Base-by-base conservation (phyloP, 2,113 vertebrate species). In the Plectropomus leopardus region DNA sequence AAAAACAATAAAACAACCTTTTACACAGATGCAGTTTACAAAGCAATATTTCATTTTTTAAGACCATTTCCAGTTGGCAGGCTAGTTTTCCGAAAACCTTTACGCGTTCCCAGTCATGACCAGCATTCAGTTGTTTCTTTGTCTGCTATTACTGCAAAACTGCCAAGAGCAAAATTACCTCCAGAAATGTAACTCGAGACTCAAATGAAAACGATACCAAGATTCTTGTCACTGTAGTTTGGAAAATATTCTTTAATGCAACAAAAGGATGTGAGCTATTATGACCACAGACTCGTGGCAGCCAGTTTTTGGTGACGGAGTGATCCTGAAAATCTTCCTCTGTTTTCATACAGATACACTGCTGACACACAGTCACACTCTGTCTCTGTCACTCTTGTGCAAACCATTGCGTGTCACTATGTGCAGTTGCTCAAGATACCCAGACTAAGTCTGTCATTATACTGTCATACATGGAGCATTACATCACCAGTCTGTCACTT, bases 401-500 rank as follows among this genome's bases (percentile, higher is more conserved):
- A 70, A 73, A 80, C 65, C 58, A 15, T 81, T 1, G 66, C 60
- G 59, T 91, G 85, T 84, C 87, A 72, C 44, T 17, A 1, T 69
- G 30, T 10, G 7, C 75, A 26, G 59, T 60, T 51, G 48, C 72
- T 40, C 59, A 72, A 74, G 78, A 73, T 71, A 70, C 68, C 71
- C 72, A 58, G 60, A 76, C 75, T 2, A 15, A 79, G 72, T 77
- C 88, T 90, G 80, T 92, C 83, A 90, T 92, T 92, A 90, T 63
- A 48, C 3, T 80, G 84, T 88, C 89, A 73, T 88, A 72, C 47
- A 86, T 34, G 64, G 87, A 83, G 61, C 79, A 81, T 90, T 78
- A 88, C 91, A 85, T 92, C 89, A 90, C 64, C 40, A n/a, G 34
- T 71, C 48, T 75, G 86, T 85, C 68, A 72, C 42, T 72, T 59